Conservation (phyloP, 2,113 vertebrate species). For the Rhinolophus sinicus region DNA sequence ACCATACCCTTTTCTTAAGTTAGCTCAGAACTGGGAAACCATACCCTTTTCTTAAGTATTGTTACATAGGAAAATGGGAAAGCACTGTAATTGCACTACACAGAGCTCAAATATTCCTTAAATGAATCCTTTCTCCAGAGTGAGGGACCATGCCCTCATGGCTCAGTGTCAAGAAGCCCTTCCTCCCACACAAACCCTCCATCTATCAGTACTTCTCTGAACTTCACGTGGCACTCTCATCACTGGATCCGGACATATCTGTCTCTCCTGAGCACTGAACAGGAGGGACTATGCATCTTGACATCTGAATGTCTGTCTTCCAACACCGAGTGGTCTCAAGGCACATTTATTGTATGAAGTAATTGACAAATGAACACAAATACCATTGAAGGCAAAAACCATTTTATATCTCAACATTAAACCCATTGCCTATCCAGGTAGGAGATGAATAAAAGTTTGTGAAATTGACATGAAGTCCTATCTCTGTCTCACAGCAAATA, state of each 20-base stretch:
- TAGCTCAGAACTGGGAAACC: background rate
- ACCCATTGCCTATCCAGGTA: background rate
- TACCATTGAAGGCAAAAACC: background rate
- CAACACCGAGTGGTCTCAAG: background rate
- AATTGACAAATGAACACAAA: background rate
- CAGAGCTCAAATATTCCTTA: background rate
- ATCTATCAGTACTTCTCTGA: too few species aligned
- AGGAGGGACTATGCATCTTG: background rate
- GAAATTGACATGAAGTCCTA: constrained; percentile 2
- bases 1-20: background rate
- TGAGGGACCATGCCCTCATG: background rate
- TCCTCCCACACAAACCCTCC: background rate
- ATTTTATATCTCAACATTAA: background rate
- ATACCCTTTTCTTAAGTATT: background rate
- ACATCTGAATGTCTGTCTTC: background rate
- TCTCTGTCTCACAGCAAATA: background rate
- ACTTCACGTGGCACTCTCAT: background rate
- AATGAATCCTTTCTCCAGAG: background rate
- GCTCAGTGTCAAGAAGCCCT: background rate
- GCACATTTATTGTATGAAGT: background rate
- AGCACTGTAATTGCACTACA: too few species aligned
- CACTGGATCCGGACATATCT: background rate
- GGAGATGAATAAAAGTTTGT: background rate
- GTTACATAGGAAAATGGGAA: background rate
- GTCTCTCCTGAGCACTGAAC: background rate